Evolutionary conservation across 2,113 vertebrate species (phyloP).

Genomic region (Tenebrosternarchus preto): DNA sequence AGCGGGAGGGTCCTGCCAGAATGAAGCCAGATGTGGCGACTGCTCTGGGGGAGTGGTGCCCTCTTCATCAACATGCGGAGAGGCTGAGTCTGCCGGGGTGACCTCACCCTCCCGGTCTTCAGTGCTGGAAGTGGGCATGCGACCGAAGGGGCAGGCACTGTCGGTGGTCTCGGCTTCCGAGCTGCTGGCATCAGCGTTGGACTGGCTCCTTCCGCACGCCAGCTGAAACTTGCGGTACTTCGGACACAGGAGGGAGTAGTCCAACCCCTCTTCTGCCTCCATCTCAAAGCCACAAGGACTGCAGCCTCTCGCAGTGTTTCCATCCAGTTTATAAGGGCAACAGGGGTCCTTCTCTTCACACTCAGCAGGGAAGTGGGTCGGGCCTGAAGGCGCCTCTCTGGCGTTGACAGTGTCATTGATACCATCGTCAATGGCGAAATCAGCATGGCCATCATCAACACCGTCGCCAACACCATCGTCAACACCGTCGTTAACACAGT

Average conservation of each 20-base stretch:
- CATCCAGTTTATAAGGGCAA: constrained; percentile 5
- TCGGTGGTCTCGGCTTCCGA: constrained; percentile 57
- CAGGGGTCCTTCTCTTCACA: constrained; percentile 29
- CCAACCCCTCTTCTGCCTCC: constrained; percentile 32
- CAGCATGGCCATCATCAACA: constrained; percentile 49
- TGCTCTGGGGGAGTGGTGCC: not conserved
- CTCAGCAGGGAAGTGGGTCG: not conserved
- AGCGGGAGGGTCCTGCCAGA: not conserved
- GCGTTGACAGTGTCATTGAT: constrained; percentile 53
- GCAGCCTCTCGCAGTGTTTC: constrained; percentile 49
- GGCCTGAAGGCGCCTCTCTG: not conserved
- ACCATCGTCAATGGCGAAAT: not conserved
- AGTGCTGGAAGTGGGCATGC: constrained; percentile 30
- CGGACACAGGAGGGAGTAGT: constrained; percentile 77
- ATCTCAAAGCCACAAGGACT: constrained; percentile 58
- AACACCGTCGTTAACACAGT: constrained; percentile 46
- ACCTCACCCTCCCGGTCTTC: constrained; percentile 42
- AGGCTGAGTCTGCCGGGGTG: not conserved
- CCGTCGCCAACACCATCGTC: constrained; percentile 36
- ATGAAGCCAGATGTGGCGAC: not conserved
- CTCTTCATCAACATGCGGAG: not conserved
- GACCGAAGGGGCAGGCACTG: constrained; percentile 33
- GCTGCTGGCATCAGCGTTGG: constrained; percentile 62
- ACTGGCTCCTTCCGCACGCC: constrained; percentile 80
- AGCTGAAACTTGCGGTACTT: constrained; percentile 92